These are phyloP conservation scores for Corvus cornix DNA, from an alignment of 2,113 vertebrate genomes.

Conservation along the genomic window DNA sequence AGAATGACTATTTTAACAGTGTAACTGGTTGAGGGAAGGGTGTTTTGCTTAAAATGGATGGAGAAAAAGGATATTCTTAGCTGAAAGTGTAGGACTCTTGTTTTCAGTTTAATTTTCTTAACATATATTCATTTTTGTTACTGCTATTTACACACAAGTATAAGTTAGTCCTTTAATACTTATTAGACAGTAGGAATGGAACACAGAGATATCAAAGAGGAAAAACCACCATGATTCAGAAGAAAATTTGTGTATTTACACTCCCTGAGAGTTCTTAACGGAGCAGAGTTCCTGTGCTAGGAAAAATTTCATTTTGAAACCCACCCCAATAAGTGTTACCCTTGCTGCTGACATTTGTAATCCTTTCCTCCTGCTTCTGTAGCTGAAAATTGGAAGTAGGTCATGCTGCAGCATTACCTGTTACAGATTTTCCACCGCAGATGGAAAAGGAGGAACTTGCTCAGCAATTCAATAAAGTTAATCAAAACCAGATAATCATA, in stretches of 20 bases:
- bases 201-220: background rate
- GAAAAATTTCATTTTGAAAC: background rate
- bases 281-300: background rate
- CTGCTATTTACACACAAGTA: background rate
- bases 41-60: background rate
- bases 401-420: constrained; percentile 20
- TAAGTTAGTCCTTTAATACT: background rate
- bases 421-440: background rate
- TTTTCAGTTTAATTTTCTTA: background rate
- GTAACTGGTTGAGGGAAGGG: background rate
- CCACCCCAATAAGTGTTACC: background rate
- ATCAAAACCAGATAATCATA: constrained; percentile 22
- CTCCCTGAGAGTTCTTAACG: background rate
- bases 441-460: background rate
- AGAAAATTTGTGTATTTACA: background rate
- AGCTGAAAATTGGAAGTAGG: constrained; percentile 27
- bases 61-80: background rate
- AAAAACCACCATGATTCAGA: background rate
- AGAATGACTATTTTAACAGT: background rate
- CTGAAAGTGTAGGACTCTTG: background rate
- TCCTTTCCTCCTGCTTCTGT: background rate
- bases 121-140: background rate
- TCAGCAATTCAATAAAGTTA: constrained; percentile 39
- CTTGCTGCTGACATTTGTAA: background rate
- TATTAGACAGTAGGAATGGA: background rate